Base-by-base conservation (phyloP, 2,888 invertebrate species). In the Amiota communis region DNA sequence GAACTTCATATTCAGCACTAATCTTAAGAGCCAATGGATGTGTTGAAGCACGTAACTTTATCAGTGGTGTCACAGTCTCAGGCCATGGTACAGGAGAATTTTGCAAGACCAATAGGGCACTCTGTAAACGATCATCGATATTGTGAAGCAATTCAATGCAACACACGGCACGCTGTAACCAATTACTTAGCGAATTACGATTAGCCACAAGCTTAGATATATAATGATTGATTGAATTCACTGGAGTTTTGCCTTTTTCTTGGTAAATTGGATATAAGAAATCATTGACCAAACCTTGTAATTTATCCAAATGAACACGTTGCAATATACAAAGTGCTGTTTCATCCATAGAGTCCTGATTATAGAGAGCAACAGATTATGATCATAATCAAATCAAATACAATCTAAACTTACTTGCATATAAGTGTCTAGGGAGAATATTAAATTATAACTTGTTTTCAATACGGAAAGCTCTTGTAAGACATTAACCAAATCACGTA, bases 51-150 rank as follows among this genome's bases (percentile, higher is more conserved):
- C 89, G 86, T 4, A 89, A 73, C 75, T 86, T 86, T 2, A 88
- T 79, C 0, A 90, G 79, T 0, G 89, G 86, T 0, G 80, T 77
- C 0, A 89, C 75, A 1, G 81, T 76, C 0, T 88, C 87, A 0
- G 89, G 86, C 90, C 90, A 90, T 0, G 90, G 90, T 1, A 90
- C 89, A 8, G 89, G 87, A 0, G 90, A 83, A 13, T 85, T 83
- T 81, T 89, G 88, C 6, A 90, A 77, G 11, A 90, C 87, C 2
- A 84, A 78, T 48, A 90, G 75, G 0, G 89, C 87, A 59, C 87
- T 85, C 70, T 87, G 84, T 46, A 90, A 74, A n/a, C 89, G 89
- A 61, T 86, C 88, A 68, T 90, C 88, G 72, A 90, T 89, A 71
- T 88, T 89, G 68, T 89, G 88, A 8, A 90, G 75, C 13, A 90